These are phyloP conservation scores for Pteromalus puparum DNA, from an alignment of 1,140 invertebrate genomes.

Conservation along the genomic window DNA sequence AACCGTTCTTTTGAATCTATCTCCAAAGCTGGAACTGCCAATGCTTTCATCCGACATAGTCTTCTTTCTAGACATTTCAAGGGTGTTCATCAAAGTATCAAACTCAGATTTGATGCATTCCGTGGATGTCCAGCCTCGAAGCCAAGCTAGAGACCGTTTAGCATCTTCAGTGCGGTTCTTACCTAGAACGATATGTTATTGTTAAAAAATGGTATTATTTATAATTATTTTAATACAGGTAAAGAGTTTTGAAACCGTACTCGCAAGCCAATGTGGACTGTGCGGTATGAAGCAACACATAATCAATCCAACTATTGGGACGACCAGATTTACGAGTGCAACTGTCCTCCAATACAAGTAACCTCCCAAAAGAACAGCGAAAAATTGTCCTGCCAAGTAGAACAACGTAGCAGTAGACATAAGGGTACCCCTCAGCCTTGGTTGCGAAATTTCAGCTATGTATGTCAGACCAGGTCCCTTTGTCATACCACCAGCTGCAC, in stretches of 20 bases:
- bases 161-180: constrained; percentile 72
- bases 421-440: constrained; percentile 83
- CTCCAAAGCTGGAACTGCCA: neutral
- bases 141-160: neutral
- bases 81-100: constrained; percentile 72
- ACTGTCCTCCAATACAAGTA: constrained; percentile 82
- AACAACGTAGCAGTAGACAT: constrained; percentile 83
- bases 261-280: constrained; percentile 84
- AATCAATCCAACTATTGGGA: constrained; percentile 80
- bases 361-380: constrained; percentile 81
- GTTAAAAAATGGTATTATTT: neutral
- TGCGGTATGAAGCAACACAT: constrained; percentile 84
- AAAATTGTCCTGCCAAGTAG: constrained; percentile 83
- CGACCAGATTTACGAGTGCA: constrained; percentile 80
- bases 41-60: neutral
- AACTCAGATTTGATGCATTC: constrained; percentile 77
- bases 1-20: neutral
- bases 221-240: neutral
- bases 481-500: constrained; percentile 82
- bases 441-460: constrained; percentile 86
- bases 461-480: constrained; percentile 88
- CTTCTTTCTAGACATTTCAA: constrained; percentile 48
- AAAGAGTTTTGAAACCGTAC: constrained; percentile 58
- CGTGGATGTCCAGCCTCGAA: neutral
- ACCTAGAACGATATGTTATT: constrained; percentile 61